These are phyloP conservation scores for Eupithecia pulchellata DNA, from an alignment of 2,888 invertebrate species.

Conservation along the genomic window DNA sequence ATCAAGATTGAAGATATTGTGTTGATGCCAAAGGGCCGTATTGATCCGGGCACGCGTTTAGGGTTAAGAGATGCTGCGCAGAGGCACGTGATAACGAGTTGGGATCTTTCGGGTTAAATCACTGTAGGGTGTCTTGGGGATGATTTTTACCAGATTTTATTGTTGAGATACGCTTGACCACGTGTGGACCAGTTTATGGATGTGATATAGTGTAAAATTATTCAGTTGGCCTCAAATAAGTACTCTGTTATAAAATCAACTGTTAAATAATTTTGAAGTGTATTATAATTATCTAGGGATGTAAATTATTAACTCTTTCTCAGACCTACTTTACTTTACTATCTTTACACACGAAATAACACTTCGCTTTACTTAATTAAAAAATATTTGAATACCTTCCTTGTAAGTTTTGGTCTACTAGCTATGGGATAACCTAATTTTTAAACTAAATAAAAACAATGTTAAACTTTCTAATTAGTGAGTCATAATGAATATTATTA, in stretches of 20 bases:
- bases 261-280: not conserved
- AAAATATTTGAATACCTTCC: no score
- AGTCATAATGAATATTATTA: no score
- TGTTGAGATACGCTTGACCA: conserved; percentile 4
- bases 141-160: conserved; percentile 12
- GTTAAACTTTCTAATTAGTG: no score
- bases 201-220: not conserved
- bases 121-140: conserved; percentile 45
- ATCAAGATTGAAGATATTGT: conserved; percentile 73
- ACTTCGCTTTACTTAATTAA: no score
- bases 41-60: conserved; percentile 80
- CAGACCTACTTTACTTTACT: no score
- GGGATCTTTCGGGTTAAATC: conserved; percentile 36
- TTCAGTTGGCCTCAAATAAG: not conserved
- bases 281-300: not conserved
- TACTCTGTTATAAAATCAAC: not conserved
- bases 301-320: not conserved
- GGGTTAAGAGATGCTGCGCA: conserved; percentile 80
- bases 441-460: no score
- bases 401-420: no score
- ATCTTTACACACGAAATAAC: no score
- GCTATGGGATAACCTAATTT: no score
- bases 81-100: conserved; percentile 64
- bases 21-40: conserved; percentile 60
- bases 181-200: conserved; percentile 8